Percentiles rank a stretch among this genome's conserved stretches.
Conservation (phyloP, 35 echinoderm and acorn worm species). For the Hemicentrotus pulcherrimus region DNA sequence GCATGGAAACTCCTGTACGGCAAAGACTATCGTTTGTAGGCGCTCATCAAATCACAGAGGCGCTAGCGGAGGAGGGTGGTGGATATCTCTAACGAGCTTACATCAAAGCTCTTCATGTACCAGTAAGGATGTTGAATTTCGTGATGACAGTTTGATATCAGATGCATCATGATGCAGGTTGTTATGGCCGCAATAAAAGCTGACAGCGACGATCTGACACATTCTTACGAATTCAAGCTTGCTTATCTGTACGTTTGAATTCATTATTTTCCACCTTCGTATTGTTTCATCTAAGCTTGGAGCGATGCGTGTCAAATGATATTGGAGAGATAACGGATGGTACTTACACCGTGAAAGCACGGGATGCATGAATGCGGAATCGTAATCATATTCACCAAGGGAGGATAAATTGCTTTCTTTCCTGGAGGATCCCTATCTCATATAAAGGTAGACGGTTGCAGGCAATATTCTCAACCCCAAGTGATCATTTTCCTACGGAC, state of each 20-base stretch:
- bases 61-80: background rate
- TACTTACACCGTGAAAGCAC: slow-evolving; percentile 8
- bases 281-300: background rate
- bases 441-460: background rate
- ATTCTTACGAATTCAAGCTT: background rate
- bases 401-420: background rate
- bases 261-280: too few species aligned
- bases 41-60: background rate
- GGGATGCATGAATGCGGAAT: background rate
- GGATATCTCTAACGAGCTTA: background rate
- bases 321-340: background rate
- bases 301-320: background rate
- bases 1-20: background rate
- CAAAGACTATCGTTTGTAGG: background rate
- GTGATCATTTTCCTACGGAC: background rate
- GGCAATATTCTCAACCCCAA: background rate
- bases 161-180: background rate
- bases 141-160: background rate
- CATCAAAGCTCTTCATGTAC: background rate
- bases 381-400: background rate
- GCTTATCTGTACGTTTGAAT: background rate
- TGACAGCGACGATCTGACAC: background rate
- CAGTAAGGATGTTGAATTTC: background rate
- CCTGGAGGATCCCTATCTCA: background rate
- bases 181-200: background rate